phyloP scores from a whole-genome alignment of 2,888 invertebrate species.

The Apocheima hispidaria region DNA sequence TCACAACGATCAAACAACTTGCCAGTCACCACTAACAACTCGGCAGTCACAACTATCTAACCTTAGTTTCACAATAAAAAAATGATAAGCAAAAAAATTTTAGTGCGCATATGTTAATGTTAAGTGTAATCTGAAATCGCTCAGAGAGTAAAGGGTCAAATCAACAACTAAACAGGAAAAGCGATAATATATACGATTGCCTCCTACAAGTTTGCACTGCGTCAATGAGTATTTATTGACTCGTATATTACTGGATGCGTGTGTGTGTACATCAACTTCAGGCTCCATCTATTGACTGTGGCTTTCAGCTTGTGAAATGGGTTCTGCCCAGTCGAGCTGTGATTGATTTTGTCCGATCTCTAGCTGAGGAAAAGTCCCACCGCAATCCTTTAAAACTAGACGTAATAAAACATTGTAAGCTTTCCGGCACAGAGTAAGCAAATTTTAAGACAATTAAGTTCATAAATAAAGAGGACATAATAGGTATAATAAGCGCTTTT shows the following conservation, averaged over 20 bases:
- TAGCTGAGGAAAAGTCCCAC: constrained; percentile 9
- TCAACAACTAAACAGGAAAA: constrained; percentile 8
- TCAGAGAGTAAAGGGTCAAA: constrained; percentile 10
- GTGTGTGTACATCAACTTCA: constrained; percentile 3
- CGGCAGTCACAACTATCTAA: too few relatives aligned
- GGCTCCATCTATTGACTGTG: not conserved
- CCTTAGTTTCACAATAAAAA: too few relatives aligned
- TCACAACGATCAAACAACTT: too few relatives aligned
- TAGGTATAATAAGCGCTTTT: constrained; percentile 4
- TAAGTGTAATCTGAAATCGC: not conserved
- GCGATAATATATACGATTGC: constrained; percentile 3
- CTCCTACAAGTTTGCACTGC: constrained; percentile 14
- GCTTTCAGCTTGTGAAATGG: constrained; percentile 15
- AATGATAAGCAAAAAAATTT: too few relatives aligned
- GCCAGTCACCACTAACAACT: too few relatives aligned
- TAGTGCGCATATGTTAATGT: too few relatives aligned
- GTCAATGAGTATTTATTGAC: constrained; percentile 7
- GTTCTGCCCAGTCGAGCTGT: constrained; percentile 25
- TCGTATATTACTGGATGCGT: constrained; percentile 10
- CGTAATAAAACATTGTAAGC: constrained; percentile 2
- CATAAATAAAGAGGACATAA: constrained; percentile 4
- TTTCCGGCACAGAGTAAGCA: not conserved
- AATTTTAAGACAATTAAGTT: constrained; percentile 13
- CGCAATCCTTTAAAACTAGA: constrained; percentile 8
- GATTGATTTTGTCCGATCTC: constrained; percentile 34